Conservation (phyloP, 53 echinoderm and acorn worm species). For the Temnopleurus reevesii region DNA sequence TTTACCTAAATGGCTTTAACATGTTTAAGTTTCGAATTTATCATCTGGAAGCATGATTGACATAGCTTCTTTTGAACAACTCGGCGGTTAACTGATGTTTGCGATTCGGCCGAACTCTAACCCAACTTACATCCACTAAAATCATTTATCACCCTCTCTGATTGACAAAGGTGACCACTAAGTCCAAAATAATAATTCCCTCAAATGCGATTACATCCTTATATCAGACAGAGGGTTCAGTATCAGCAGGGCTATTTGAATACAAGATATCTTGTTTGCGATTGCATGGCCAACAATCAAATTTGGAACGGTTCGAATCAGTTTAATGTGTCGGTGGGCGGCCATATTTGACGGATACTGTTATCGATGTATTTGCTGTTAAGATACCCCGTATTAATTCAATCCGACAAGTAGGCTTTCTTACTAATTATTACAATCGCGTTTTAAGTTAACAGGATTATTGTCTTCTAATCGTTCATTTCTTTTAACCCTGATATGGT, state of each 20-base stretch:
- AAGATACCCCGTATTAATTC: not conserved
- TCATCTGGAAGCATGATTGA: not conserved
- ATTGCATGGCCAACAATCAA: not conserved
- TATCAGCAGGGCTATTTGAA: constrained; percentile 6
- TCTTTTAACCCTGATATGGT: not conserved
- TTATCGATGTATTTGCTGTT: constrained; percentile 17
- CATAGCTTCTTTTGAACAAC: not conserved
- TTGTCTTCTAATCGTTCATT: constrained; percentile 9
- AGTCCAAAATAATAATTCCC: constrained; percentile 34
- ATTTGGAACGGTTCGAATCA: not conserved
- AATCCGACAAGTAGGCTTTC: not conserved
- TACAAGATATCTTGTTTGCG: constrained; percentile 24
- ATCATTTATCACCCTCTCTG: not conserved
- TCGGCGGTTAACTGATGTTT: not conserved
- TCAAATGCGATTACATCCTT: not conserved
- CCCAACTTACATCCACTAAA: not conserved
- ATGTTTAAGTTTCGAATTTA: too few relatives aligned
- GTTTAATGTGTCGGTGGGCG: constrained; percentile 40
- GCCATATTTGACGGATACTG: constrained; percentile 43
- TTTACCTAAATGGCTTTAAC: too few relatives aligned
- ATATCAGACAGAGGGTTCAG: not conserved
- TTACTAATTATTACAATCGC: constrained; percentile 10
- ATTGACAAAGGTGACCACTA: constrained; percentile 15
- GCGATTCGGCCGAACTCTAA: constrained; percentile 21
- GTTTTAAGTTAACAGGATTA: constrained; percentile 35